Evolutionary conservation across 2,797 vertebrate species (phyloP).

Genomic region (Acipenser transmontanus): DNA sequence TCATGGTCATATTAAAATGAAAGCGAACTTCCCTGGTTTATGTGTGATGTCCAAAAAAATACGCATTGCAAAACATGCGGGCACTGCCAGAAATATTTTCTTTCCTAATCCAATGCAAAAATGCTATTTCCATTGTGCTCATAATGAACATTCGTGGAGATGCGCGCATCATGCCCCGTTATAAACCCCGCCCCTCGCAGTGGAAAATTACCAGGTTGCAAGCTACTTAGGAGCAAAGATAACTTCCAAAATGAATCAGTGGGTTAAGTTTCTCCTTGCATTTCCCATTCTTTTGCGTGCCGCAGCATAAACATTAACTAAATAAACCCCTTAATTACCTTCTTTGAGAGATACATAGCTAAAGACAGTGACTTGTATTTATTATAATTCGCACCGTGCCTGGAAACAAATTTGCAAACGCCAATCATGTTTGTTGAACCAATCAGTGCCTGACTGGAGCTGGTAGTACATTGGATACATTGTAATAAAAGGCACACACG

Average conservation of each 20-base stretch:
- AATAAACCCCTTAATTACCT: no score
- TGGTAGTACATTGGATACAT: constrained; percentile 14
- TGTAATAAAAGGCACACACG: constrained; percentile 12
- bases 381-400: constrained; percentile 8
- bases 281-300: no score
- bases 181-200: constrained; percentile 71
- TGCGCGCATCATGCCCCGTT: constrained; percentile 45
- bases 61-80: no score
- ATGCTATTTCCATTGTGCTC: constrained; percentile 22
- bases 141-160: constrained; percentile 13
- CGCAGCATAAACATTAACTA: no score
- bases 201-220: constrained; percentile 80
- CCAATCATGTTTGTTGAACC: constrained; percentile 19
- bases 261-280: no score
- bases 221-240: constrained; percentile 38
- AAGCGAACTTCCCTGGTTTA: no score
- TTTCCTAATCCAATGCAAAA: no score
- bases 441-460: constrained; percentile 12
- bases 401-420: constrained; percentile 7
- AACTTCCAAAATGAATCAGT: neutral
- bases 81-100: no score
- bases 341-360: no score
- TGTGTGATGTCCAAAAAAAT: no score
- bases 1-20: no score
- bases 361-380: neutral